phyloP scores from a whole-genome alignment of 1,140 invertebrate genomes.

The Calephelis virginiensis region DNA sequence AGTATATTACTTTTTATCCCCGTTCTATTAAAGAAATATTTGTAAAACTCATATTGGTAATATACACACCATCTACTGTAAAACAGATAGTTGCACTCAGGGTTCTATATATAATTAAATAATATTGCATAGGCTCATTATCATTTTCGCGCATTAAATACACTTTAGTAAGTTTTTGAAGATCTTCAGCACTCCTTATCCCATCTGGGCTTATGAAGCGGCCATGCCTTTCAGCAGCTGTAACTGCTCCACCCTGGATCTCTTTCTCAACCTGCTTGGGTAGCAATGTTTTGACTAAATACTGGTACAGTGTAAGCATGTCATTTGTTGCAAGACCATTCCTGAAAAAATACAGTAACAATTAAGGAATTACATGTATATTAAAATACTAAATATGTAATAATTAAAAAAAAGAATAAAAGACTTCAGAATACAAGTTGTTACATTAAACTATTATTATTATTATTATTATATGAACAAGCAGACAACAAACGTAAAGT shows the following conservation, averaged over 20 bases:
- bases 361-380: too few relatives aligned
- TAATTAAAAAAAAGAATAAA: too few relatives aligned
- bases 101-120: slow-evolving; percentile 89
- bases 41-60: neutral
- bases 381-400: too few relatives aligned
- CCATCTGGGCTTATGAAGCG: slow-evolving; percentile 64
- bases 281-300: slow-evolving; percentile 86
- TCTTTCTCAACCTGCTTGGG: slow-evolving; percentile 87
- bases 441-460: too few relatives aligned
- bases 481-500: too few relatives aligned
- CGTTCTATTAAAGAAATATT: too few relatives aligned
- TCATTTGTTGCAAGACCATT: slow-evolving; percentile 90
- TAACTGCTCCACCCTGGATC: slow-evolving; percentile 81
- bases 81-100: slow-evolving; percentile 89
- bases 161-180: slow-evolving; percentile 85
- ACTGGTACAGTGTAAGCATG: slow-evolving; percentile 90
- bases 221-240: slow-evolving; percentile 63
- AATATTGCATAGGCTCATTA: slow-evolving; percentile 81
- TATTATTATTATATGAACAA: too few relatives aligned
- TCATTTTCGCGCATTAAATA: slow-evolving; percentile 81
- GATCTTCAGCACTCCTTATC: slow-evolving; percentile 80
- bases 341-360: slow-evolving; percentile 74
- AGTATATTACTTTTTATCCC: too few relatives aligned
- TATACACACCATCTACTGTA: slow-evolving; percentile 82
- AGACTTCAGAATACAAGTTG: too few relatives aligned